phyloP scores from a whole-genome alignment of 2,888 invertebrate genomes.

The Halictus ligatus region DNA sequence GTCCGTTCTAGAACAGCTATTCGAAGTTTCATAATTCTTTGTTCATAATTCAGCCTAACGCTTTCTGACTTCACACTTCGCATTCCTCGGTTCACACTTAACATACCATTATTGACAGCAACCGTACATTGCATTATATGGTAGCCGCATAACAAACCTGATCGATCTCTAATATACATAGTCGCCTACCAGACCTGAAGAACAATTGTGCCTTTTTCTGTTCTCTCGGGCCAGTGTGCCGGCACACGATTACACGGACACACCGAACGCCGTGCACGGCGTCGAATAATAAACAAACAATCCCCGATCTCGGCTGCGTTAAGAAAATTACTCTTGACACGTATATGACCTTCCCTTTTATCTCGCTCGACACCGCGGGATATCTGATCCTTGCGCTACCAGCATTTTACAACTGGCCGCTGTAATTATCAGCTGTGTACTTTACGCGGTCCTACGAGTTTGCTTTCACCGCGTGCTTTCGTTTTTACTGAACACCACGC shows the following conservation, averaged over 20 bases:
- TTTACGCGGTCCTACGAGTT: slow-evolving; percentile 41
- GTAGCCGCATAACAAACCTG: slow-evolving; percentile 32
- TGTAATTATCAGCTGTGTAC: slow-evolving; percentile 40
- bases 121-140: slow-evolving; percentile 18
- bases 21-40: slow-evolving; percentile 21
- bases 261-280: background rate
- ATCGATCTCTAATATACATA: slow-evolving; percentile 21
- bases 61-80: background rate
- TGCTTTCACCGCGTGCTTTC: slow-evolving; percentile 52
- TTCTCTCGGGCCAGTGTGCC: slow-evolving; percentile 14
- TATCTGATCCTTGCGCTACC: slow-evolving; percentile 37
- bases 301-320: slow-evolving; percentile 29
- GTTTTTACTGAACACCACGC: slow-evolving; percentile 35
- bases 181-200: slow-evolving; percentile 37
- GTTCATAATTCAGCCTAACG: slow-evolving; percentile 4
- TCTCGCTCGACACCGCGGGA: slow-evolving; percentile 9
- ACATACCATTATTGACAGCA: slow-evolving; percentile 2
- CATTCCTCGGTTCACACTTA: background rate
- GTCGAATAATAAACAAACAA: slow-evolving; percentile 57
- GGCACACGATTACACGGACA: slow-evolving; percentile 42
- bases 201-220: slow-evolving; percentile 45
- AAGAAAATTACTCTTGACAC: slow-evolving; percentile 35
- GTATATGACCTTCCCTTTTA: slow-evolving; percentile 23
- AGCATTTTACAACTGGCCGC: slow-evolving; percentile 40
- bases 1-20: background rate